Evolutionary conservation across 2,797 vertebrate genomes (phyloP), one percentile per base, ranked within the genome.

Genomic region (Siniperca scherzeri): DNA sequence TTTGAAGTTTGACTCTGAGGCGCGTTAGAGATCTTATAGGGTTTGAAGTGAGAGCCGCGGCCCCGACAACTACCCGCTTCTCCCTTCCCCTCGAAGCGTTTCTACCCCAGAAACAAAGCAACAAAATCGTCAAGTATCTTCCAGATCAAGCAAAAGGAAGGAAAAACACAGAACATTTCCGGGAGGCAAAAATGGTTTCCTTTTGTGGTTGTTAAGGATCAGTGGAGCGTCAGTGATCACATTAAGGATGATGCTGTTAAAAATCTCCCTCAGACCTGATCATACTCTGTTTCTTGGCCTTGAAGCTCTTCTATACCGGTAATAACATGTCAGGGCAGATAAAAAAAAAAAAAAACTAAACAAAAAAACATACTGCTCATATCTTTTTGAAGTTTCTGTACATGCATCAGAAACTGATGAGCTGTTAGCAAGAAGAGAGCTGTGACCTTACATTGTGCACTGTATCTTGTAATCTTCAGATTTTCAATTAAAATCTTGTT

Each of bases 1-100:
- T 89, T 84, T 93, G 84, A 91, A 91, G 92, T 91, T 19, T 44
- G 77, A 91, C 91, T 91, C 77, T 81, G 88, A 92, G 92, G 92
- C 89, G 61, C 1, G n/a, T 52, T n/a, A 3, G 77, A 93, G 88
- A 94, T 94, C 88, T 93, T 91, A 94, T 84, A 59, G 70, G 86
- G 84, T 91, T 89, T 91, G 90, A 93, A 93, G 93, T 1, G 22
- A 73, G 75, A 80, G 75, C 87, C 46, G 30, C 21, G 65, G 77
- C 76, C 71, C 79, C 77, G 59, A 61, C 87, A n/a, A 81, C 53
- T 46, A 87, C 89, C 92, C 89, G 82, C 89, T 89, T 82, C 87
- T 90, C 83, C 76, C 72, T 87, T 92, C 86, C 83, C 89, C 93
- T 95, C 83, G 2, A 0, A 94, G 93, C 84, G 48, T 78, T 89